Evolutionary conservation across 2,797 vertebrate genomes (phyloP).

Genomic region (Stomatorhinus walkeri): DNA sequence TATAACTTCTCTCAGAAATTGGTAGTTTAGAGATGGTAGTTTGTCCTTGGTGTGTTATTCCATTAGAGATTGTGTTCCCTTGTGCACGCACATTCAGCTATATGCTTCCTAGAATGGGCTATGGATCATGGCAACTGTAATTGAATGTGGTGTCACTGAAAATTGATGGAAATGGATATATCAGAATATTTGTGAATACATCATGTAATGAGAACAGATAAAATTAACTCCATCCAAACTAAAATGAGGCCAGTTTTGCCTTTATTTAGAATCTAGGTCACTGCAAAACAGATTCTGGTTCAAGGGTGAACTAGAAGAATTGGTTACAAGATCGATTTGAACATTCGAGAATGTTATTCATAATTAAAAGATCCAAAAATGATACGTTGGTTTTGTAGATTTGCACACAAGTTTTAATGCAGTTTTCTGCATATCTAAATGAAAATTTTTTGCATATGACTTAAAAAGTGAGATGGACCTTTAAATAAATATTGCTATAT

Average conservation of each 20-base stretch:
- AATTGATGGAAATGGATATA: conserved; percentile 29
- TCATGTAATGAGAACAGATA: conserved; percentile 52
- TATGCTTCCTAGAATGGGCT: conserved; percentile 14
- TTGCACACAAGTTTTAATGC: neutral
- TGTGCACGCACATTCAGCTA: conserved; percentile 2
- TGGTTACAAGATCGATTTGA: neutral
- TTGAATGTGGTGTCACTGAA: conserved; percentile 14
- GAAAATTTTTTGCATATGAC: neutral
- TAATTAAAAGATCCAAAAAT: conserved; percentile 14
- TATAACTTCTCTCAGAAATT: neutral
- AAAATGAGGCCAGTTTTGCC: conserved; percentile 62
- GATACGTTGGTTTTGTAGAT: neutral
- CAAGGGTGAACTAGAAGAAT: conserved; percentile 7
- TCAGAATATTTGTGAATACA: conserved; percentile 58
- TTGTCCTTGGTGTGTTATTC: neutral
- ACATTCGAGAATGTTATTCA: neutral
- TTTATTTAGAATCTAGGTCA: conserved; percentile 59
- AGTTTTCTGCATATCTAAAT: neutral
- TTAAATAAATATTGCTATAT: neutral
- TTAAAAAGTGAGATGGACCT: neutral
- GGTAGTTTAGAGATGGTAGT: neutral
- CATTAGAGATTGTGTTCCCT: conserved; percentile 16
- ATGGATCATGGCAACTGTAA: neutral
- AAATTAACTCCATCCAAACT: conserved; percentile 60
- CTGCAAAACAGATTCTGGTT: conserved; percentile 39